phyloP scores from a whole-genome alignment of 2,797 vertebrate species.

The Gouania willdenowi region DNA sequence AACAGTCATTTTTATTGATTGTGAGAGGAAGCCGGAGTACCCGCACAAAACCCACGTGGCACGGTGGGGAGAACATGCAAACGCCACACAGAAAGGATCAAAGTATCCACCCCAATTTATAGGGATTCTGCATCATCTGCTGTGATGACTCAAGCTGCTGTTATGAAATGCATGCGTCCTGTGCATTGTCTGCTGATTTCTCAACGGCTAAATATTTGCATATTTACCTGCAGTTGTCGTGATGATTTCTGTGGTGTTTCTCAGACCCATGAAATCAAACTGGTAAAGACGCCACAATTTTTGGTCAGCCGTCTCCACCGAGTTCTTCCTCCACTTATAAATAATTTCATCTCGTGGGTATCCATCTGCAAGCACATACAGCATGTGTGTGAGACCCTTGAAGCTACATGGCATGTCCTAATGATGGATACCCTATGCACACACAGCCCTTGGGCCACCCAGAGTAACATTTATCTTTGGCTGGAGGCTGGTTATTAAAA shows the following conservation, averaged over 20 bases:
- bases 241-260: conserved; percentile 88
- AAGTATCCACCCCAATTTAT: too few relatives aligned
- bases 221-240: conserved; percentile 87
- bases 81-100: too few relatives aligned
- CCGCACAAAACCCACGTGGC: too few relatives aligned
- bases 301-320: conserved; percentile 90
- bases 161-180: too few relatives aligned
- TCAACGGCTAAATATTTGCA: too few relatives aligned
- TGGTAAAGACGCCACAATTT: conserved; percentile 97
- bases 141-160: too few relatives aligned
- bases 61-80: too few relatives aligned
- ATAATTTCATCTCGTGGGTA: conserved; percentile 95
- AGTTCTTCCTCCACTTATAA: conserved; percentile 96
- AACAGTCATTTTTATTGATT: too few relatives aligned
- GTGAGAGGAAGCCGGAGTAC: too few relatives aligned
- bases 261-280: conserved; percentile 94
- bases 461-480: conserved; percentile 48
- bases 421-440: conserved; percentile 54
- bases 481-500: conserved; percentile 59
- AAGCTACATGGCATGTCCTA: conserved; percentile 26
- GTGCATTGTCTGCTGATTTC: too few relatives aligned
- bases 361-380: conserved; percentile 83
- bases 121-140: too few relatives aligned
- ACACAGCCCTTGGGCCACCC: conserved; percentile 38
- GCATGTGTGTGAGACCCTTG: conserved; percentile 39